Percentiles rank a stretch among this genome's conserved stretches.
These are phyloP conservation scores for Artemia sinica DNA, from an alignment of 2,888 invertebrate genomes.

Conservation along the genomic window DNA sequence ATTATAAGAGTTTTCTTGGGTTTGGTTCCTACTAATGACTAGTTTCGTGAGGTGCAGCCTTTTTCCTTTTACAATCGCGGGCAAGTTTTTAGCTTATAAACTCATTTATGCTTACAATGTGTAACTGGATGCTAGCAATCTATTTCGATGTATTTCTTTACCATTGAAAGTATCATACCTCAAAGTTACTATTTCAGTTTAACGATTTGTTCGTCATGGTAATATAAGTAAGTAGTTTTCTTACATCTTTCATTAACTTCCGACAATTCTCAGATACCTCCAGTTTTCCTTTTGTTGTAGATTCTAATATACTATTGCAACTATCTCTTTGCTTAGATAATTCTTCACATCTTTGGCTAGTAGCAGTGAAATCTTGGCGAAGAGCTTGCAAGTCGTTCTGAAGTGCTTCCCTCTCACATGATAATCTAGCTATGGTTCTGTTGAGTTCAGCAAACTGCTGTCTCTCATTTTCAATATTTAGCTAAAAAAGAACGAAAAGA, in stretches of 20 bases:
- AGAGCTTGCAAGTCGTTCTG: not conserved
- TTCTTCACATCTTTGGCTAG: not conserved
- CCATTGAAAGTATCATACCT: too few relatives aligned
- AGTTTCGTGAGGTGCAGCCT: too few relatives aligned
- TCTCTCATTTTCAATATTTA: not conserved
- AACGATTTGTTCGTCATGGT: too few relatives aligned
- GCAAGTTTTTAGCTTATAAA: too few relatives aligned
- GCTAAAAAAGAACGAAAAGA: not conserved
- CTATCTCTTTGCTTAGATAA: slow-evolving; percentile 8
- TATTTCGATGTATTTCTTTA: too few relatives aligned
- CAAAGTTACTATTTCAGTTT: too few relatives aligned
- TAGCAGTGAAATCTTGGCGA: not conserved
- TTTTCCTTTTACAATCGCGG: too few relatives aligned
- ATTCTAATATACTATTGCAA: not conserved
- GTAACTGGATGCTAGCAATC: too few relatives aligned
- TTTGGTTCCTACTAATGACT: too few relatives aligned
- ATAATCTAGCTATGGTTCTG: not conserved
- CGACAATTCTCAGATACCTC: slow-evolving; percentile 1
- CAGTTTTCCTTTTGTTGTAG: not conserved
- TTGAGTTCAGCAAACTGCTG: not conserved
- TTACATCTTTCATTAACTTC: not conserved
- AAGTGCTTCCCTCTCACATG: not conserved
- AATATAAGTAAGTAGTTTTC: not conserved
- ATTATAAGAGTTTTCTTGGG: too few relatives aligned
- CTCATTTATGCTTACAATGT: too few relatives aligned